These are phyloP conservation scores for Ophioninae sp. DNA, from an alignment of 2,888 invertebrate genomes.

Conservation along the genomic window DNA sequence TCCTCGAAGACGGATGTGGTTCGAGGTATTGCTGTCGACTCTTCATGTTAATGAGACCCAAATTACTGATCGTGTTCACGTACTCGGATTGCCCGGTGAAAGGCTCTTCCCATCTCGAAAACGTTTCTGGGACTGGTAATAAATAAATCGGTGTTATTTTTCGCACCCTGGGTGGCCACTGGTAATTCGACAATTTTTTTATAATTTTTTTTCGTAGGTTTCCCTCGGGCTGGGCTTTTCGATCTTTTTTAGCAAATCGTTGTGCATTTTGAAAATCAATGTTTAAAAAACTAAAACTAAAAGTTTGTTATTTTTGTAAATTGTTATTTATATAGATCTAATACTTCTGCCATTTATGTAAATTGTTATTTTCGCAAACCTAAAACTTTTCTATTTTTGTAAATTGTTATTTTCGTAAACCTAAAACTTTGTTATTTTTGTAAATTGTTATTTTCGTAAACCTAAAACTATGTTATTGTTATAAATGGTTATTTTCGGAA, in stretches of 20 bases:
- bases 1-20: conserved; percentile 57
- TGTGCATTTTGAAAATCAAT: background rate
- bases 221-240: background rate
- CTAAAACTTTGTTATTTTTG: too few species aligned
- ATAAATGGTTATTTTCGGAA: too few species aligned
- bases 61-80: conserved; percentile 84
- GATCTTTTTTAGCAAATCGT: background rate
- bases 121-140: conserved; percentile 81
- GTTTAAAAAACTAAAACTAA: too few species aligned
- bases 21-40: conserved; percentile 85
- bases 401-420: too few species aligned
- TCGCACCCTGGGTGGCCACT: background rate
- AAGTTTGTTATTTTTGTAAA: too few species aligned
- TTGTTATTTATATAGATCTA: too few species aligned
- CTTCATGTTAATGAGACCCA: conserved; percentile 84
- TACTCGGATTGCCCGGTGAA: conserved; percentile 85
- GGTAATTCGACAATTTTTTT: background rate
- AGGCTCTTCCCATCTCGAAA: conserved; percentile 83
- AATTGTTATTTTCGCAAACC: too few species aligned
- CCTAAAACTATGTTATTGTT: too few species aligned
- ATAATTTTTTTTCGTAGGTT: background rate
- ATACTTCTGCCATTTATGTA: too few species aligned
- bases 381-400: too few species aligned
- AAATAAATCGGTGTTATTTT: background rate
- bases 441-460: too few species aligned